These are phyloP conservation scores for Rhagoletis pomonella DNA, from an alignment of 1,140 invertebrate genomes.

Conservation along the genomic window DNA sequence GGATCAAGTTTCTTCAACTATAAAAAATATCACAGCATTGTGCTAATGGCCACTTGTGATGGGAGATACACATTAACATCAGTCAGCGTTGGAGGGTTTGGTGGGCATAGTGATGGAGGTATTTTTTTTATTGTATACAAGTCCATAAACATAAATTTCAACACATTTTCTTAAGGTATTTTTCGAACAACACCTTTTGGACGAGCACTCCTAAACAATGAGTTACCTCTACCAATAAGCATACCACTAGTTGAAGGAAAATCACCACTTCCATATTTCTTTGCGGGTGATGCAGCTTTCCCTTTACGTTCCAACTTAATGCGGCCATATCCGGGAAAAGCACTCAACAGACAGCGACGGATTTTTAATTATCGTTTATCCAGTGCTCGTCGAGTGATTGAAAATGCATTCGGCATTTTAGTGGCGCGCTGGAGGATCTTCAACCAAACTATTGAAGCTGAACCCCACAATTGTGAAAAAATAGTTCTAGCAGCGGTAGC, in stretches of 20 bases:
- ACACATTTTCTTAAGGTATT: slow-evolving; percentile 15
- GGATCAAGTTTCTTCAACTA: slow-evolving; percentile 74
- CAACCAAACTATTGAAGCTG: neutral
- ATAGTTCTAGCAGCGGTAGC: neutral
- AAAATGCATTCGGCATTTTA: slow-evolving; percentile 77
- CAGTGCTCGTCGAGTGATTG: slow-evolving; percentile 67
- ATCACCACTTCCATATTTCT: slow-evolving; percentile 67
- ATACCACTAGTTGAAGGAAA: slow-evolving; percentile 59
- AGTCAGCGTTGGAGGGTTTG: slow-evolving; percentile 3
- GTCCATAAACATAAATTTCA: too few species aligned
- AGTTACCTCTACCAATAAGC: neutral
- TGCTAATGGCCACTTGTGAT: slow-evolving; percentile 74
- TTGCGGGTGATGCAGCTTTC: slow-evolving; percentile 76
- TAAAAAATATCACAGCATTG: slow-evolving; percentile 71
- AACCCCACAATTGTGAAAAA: neutral
- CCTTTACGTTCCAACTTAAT: slow-evolving; percentile 72
- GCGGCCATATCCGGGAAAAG: slow-evolving; percentile 72
- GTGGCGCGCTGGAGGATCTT: slow-evolving; percentile 64
- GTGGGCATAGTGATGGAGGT: slow-evolving; percentile 71
- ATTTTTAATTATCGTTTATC: slow-evolving; percentile 66
- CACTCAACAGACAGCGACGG: slow-evolving; percentile 65
- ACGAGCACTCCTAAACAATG: slow-evolving; percentile 59
- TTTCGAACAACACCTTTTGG: slow-evolving; percentile 61
- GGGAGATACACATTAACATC: slow-evolving; percentile 72
- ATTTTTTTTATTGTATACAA: slow-evolving; percentile 59